These are phyloP conservation scores for Metridium senile DNA, from an alignment of 92 coral and sea anemone genomes.

Conservation along the genomic window DNA sequence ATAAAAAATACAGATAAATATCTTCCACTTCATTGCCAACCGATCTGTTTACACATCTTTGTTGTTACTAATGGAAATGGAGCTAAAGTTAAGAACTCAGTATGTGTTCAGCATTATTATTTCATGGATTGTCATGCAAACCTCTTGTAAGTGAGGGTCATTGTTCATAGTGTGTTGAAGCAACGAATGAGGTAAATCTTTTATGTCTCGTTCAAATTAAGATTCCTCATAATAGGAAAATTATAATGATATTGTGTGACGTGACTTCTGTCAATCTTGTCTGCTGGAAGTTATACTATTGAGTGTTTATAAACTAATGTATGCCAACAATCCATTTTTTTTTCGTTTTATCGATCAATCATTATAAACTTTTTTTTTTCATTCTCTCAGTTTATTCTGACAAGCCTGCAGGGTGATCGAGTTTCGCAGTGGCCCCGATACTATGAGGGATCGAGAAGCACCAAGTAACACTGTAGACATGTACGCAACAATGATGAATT, in stretches of 20 bases:
- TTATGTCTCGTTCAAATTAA: not conserved
- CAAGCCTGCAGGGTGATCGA: too few relatives aligned
- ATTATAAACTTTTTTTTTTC: too few relatives aligned
- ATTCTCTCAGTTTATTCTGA: too few relatives aligned
- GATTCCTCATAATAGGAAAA: not conserved
- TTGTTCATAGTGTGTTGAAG: conserved; percentile 8
- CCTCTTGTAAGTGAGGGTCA: not conserved
- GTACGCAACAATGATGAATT: not conserved
- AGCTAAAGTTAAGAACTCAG: not conserved
- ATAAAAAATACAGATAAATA: conserved; percentile 50
- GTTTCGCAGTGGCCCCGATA: too few relatives aligned
- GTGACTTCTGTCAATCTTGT: not conserved
- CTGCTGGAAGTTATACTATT: not conserved
- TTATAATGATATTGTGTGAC: not conserved
- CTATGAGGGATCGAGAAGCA: too few relatives aligned
- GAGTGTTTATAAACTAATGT: too few relatives aligned
- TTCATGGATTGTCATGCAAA: conserved; percentile 32
- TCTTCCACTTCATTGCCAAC: conserved; percentile 39
- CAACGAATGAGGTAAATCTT: conserved; percentile 20
- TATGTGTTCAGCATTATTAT: not conserved
- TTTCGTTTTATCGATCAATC: too few relatives aligned
- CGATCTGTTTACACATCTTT: conserved; percentile 15
- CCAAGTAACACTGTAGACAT: too few relatives aligned
- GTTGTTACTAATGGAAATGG: conserved; percentile 10
- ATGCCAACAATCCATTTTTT: too few relatives aligned